Evolutionary conservation across 2,113 vertebrate genomes (phyloP).

Genomic region (Brienomyrus longianalis): DNA sequence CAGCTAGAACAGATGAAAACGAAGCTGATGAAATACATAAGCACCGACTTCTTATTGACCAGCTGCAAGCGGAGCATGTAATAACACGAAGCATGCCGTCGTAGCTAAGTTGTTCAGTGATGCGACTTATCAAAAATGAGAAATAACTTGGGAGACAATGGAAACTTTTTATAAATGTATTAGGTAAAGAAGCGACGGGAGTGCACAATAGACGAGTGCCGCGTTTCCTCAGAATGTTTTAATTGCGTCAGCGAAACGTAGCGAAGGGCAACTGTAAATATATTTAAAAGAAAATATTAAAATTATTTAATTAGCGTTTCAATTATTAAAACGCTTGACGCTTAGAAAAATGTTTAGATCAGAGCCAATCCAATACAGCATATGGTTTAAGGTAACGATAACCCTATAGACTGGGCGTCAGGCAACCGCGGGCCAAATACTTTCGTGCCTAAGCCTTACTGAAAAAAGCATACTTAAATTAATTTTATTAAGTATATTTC

Average conservation of each 20-base stretch:
- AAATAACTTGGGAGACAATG: not conserved
- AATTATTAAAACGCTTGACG: not conserved
- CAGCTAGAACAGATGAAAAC: slow-evolving; percentile 12
- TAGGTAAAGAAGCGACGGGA: not conserved
- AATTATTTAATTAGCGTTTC: too few species aligned
- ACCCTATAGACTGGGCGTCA: too few species aligned
- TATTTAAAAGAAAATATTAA: too few species aligned
- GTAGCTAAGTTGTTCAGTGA: not conserved
- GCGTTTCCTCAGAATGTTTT: not conserved
- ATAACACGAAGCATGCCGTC: not conserved
- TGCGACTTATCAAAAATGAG: not conserved
- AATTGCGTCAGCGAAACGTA: not conserved
- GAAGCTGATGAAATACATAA: not conserved
- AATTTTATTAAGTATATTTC: too few species aligned
- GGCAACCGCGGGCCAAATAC: too few species aligned
- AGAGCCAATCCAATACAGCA: not conserved
- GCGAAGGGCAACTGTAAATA: not conserved
- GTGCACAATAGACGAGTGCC: not conserved
- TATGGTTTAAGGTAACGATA: too few species aligned
- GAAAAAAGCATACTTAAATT: too few species aligned
- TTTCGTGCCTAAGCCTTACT: too few species aligned
- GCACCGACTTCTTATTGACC: not conserved
- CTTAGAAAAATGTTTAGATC: not conserved
- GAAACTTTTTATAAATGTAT: not conserved
- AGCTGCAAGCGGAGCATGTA: not conserved